A percentile compares a stretch with the other conserved stretches of the same genome.
phyloP scores from a whole-genome alignment of 1,140 invertebrate genomes.

The Drosophila watanabei region DNA sequence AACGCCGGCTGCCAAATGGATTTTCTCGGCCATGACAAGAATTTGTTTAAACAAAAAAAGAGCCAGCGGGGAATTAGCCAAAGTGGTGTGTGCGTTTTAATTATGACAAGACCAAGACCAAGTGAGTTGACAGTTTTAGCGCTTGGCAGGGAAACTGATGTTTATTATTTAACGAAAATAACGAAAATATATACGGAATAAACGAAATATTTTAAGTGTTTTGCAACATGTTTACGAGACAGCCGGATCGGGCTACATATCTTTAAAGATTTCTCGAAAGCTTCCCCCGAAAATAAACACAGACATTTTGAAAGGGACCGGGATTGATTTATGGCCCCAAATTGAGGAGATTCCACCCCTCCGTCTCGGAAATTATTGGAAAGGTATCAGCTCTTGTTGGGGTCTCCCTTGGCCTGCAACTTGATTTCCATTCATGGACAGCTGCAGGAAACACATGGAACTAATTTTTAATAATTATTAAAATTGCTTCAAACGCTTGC shows the following conservation, averaged over 20 bases:
- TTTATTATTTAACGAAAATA: conserved; percentile 40
- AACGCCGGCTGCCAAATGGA: conserved; percentile 71
- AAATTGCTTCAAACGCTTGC: conserved; percentile 67
- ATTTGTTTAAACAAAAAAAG: conserved; percentile 51
- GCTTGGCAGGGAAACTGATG: conserved; percentile 43
- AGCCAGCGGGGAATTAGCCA: conserved; percentile 27
- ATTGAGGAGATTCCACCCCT: conserved; percentile 67
- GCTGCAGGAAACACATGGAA: conserved; percentile 77
- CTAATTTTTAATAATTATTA: conserved; percentile 82
- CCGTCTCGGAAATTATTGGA: conserved; percentile 33
- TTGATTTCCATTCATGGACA: conserved; percentile 69
- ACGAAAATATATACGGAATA: conserved; percentile 24
- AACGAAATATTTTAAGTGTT: conserved; percentile 67
- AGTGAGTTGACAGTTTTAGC: conserved; percentile 69
- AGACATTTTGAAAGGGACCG: conserved; percentile 52
- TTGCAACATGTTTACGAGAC: conserved; percentile 76
- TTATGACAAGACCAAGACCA: conserved; percentile 80
- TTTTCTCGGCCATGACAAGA: conserved; percentile 46
- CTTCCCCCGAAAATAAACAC: conserved; percentile 26
- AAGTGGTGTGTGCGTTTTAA: conserved; percentile 68
- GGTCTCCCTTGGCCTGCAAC: conserved; percentile 29
- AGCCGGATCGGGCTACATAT: conserved; percentile 45
- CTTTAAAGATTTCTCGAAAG: conserved; percentile 45
- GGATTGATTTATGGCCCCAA: conserved; percentile 79
- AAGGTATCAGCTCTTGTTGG: conserved; percentile 36